Conservation (phyloP, 2,888 invertebrate species). For the Tenthredo livida region DNA sequence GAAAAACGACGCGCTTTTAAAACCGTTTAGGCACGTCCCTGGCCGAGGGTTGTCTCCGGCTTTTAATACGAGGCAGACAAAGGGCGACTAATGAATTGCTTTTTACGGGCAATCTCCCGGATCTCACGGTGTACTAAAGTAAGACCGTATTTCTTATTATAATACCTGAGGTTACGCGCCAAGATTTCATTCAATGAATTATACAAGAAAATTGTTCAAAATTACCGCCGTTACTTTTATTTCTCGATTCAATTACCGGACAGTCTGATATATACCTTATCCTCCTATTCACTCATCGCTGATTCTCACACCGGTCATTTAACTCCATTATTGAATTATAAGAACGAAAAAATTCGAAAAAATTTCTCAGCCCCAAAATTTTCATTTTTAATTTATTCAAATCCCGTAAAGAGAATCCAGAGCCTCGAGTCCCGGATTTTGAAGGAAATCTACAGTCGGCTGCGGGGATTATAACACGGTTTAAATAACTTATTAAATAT, state of each 20-base stretch:
- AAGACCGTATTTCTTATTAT: slow-evolving; percentile 39
- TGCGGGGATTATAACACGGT: background rate
- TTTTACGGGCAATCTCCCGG: slow-evolving; percentile 49
- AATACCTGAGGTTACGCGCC: slow-evolving; percentile 26
- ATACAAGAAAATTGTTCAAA: slow-evolving; percentile 12
- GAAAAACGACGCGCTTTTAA: background rate
- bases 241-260: slow-evolving; percentile 6
- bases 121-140: slow-evolving; percentile 38
- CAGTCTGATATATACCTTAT: background rate
- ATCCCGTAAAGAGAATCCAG: background rate
- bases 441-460: background rate
- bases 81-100: slow-evolving; percentile 51
- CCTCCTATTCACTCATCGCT: background rate
- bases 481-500: slow-evolving; percentile 24
- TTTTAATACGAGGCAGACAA: slow-evolving; percentile 44
- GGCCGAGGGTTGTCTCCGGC: slow-evolving; percentile 26
- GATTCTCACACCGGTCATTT: background rate
- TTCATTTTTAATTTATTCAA: too few species aligned
- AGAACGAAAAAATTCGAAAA: too few species aligned
- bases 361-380: too few species aligned
- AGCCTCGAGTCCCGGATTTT: background rate
- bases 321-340: background rate
- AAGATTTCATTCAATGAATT: slow-evolving; percentile 31
- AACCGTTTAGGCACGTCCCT: background rate
- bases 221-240: slow-evolving; percentile 17